Evolutionary conservation across 2,797 vertebrate genomes (phyloP).

Genomic region (Serranus cabrilla): DNA sequence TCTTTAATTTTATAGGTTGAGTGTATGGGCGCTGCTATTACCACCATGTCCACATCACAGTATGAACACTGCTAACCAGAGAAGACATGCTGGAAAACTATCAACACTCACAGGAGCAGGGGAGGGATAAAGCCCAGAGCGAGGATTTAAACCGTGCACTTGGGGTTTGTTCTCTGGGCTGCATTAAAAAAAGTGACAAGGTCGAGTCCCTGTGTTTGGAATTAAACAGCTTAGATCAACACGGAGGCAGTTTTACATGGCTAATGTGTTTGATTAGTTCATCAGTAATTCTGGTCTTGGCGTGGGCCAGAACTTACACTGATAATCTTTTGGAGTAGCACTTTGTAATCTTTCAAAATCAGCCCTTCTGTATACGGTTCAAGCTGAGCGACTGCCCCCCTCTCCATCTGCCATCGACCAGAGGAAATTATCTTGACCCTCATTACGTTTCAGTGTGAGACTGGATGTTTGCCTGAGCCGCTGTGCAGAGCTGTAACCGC

Average conservation of each 20-base stretch:
- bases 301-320: background rate
- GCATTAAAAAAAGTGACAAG: slow-evolving; percentile 25
- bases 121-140: slow-evolving; percentile 35
- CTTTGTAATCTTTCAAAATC: slow-evolving; percentile 41
- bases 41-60: slow-evolving; percentile 27
- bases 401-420: slow-evolving; percentile 30
- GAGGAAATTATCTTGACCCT: slow-evolving; percentile 52
- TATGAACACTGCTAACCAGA: slow-evolving; percentile 40
- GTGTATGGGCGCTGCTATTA: slow-evolving; percentile 1
- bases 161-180: slow-evolving; percentile 39
- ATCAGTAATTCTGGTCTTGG: slow-evolving; percentile 25
- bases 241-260: slow-evolving; percentile 25
- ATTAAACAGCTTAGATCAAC: slow-evolving; percentile 43
- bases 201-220: slow-evolving; percentile 34
- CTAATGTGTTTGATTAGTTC: slow-evolving; percentile 42
- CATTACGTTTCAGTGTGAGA: slow-evolving; percentile 23
- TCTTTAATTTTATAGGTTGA: slow-evolving; percentile 5
- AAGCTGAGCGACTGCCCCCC: slow-evolving; percentile 21
- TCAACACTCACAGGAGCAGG: slow-evolving; percentile 30
- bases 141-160: slow-evolving; percentile 46
- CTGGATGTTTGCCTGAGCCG: slow-evolving; percentile 40
- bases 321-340: slow-evolving; percentile 34
- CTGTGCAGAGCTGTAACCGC: slow-evolving; percentile 20
- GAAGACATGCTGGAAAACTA: slow-evolving; percentile 45
- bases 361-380: slow-evolving; percentile 26